These are phyloP conservation scores for Tenthredo distinguenda DNA, from an alignment of 2,888 invertebrate species.

Conservation along the genomic window DNA sequence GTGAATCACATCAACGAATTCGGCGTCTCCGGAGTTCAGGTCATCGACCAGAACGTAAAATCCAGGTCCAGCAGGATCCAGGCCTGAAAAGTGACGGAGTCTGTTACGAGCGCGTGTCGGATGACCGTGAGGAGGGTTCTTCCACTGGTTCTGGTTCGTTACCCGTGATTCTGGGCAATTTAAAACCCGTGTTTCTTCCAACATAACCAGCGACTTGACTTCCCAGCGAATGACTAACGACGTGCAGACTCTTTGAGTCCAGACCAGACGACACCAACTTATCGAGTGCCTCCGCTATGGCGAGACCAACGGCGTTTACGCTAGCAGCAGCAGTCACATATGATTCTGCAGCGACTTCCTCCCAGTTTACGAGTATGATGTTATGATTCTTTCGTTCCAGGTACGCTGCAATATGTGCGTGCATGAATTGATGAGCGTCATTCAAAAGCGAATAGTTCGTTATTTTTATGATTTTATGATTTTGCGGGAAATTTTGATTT, in stretches of 20 bases:
- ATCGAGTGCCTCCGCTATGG: conserved; percentile 62
- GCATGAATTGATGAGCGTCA: neutral
- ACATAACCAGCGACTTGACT: conserved; percentile 67
- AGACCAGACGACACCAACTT: conserved; percentile 62
- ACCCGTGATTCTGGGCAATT: conserved; percentile 68
- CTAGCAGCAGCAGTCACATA: conserved; percentile 70
- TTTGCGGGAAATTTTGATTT: neutral
- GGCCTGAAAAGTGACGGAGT: conserved; percentile 62
- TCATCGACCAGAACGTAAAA: conserved; percentile 72
- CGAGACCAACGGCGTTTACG: conserved; percentile 58
- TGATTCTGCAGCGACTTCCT: conserved; percentile 75
- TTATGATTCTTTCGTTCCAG: conserved; percentile 75
- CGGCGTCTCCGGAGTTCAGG: conserved; percentile 73
- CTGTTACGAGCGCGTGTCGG: neutral
- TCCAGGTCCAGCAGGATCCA: conserved; percentile 70
- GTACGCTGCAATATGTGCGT: conserved; percentile 70
- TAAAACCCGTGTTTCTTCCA: conserved; percentile 60
- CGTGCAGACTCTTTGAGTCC: conserved; percentile 60
- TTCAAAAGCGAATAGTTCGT: neutral
- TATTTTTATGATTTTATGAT: neutral
- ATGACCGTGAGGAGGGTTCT: neutral
- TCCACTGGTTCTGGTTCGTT: neutral
- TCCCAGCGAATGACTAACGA: conserved; percentile 71
- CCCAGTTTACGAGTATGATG: conserved; percentile 78
- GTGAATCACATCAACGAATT: conserved; percentile 79